A percentile compares a stretch with the other conserved stretches of the same genome.
Conservation (phyloP, 2,888 invertebrate genomes). For the Drosophila parthenogenetica region DNA sequence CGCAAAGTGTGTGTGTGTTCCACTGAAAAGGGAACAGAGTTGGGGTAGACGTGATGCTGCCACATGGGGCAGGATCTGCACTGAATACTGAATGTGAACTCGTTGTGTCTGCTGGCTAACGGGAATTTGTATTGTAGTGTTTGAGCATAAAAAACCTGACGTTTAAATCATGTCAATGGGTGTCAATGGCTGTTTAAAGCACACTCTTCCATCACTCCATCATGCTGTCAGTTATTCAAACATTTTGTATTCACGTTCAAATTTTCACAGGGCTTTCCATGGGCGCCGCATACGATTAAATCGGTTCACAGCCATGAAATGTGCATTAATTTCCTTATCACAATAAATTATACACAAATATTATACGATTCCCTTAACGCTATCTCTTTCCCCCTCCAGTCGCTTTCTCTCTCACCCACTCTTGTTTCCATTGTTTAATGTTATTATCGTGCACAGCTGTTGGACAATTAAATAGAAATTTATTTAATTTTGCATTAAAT, state of each 20-base stretch:
- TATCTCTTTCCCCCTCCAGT: background rate
- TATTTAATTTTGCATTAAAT: slow-evolving; percentile 55
- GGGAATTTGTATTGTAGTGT: slow-evolving; percentile 26
- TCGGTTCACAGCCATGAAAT: slow-evolving; percentile 35
- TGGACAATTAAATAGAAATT: slow-evolving; percentile 57
- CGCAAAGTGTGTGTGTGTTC: slow-evolving; percentile 8
- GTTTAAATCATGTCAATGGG: slow-evolving; percentile 28
- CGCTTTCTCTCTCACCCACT: background rate
- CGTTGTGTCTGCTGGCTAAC: slow-evolving; percentile 18
- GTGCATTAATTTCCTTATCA: slow-evolving; percentile 43
- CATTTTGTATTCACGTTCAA: background rate
- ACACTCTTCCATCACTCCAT: slow-evolving; percentile 2
- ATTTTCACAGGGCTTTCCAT: slow-evolving; percentile 18
- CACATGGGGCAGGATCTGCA: slow-evolving; percentile 24
- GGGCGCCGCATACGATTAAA: slow-evolving; percentile 25
- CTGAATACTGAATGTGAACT: slow-evolving; percentile 1
- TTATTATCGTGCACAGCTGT: slow-evolving; percentile 42
- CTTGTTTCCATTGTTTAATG: slow-evolving; percentile 6
- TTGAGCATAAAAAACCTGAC: slow-evolving; percentile 6
- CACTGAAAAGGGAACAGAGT: too few species aligned
- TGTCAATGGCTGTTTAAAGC: slow-evolving; percentile 24
- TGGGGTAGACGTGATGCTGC: slow-evolving; percentile 18
- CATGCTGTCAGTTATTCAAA: slow-evolving; percentile 5
- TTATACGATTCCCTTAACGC: background rate
- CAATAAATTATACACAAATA: slow-evolving; percentile 16